A percentile compares a stretch with the other conserved stretches of the same genome.
Evolutionary conservation across 2,797 vertebrate genomes (phyloP).

Genomic region (Bufotes viridis): DNA sequence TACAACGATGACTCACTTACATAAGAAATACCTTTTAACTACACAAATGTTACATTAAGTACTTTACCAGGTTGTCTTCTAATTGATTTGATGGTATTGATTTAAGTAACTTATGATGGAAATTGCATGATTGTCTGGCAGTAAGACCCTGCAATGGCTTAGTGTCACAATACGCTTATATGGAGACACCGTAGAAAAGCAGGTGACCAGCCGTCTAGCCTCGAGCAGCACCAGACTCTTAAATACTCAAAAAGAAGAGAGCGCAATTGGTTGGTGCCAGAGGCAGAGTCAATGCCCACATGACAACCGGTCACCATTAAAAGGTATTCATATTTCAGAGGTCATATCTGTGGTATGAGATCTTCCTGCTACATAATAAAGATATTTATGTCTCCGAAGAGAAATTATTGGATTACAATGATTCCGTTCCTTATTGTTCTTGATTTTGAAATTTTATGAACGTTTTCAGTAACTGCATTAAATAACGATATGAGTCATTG

Average conservation of each 20-base stretch:
- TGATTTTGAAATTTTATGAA: conserved; percentile 44
- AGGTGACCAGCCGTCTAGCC: conserved; percentile 53
- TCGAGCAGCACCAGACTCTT: conserved; percentile 45
- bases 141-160: background rate
- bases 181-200: conserved; percentile 34
- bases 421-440: conserved; percentile 32
- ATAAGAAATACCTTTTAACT: conserved; percentile 16
- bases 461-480: conserved; percentile 42
- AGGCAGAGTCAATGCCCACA: conserved; percentile 57
- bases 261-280: conserved; percentile 48
- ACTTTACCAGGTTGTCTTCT: conserved; percentile 22
- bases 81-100: conserved; percentile 49
- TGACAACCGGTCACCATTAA: conserved; percentile 61
- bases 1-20: background rate
- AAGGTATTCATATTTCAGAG: conserved; percentile 57
- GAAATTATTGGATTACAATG: conserved; percentile 41
- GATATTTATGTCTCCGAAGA: conserved; percentile 58
- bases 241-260: conserved; percentile 34
- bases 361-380: conserved; percentile 51
- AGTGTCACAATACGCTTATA: conserved; percentile 19
- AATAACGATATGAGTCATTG: conserved; percentile 31
- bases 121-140: conserved; percentile 40
- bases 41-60: conserved; percentile 43
- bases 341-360: conserved; percentile 52
- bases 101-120: conserved; percentile 33